Base-by-base conservation (phyloP, 2,888 invertebrate genomes). In the Lutraria lutraria region DNA sequence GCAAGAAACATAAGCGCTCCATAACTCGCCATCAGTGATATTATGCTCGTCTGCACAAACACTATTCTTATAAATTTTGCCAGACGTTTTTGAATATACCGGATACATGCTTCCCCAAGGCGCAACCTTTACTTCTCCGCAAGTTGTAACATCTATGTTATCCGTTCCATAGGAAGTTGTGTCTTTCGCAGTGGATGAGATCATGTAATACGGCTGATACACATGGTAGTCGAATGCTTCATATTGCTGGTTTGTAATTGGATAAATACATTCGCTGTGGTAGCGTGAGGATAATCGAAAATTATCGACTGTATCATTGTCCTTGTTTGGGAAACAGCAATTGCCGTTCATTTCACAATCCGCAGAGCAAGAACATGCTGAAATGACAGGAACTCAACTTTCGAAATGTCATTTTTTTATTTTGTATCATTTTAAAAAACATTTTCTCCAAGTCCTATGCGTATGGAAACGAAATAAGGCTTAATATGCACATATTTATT, bases 301-400 rank as follows among this genome's bases (percentile, higher is more conserved):
- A 63, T n/a, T 63, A 4, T 63, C n/a, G 3, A n/a, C 63, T 0
- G 63, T 52, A 68, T 34, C 34, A 83, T 68, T 52, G 43, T 68
- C 21, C 68, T 52, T 4, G 68, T 68, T 68, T 10, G 83, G 68
- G 52, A 83, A 29, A 52, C 63, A 63, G 43, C 31, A 43, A 34
- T 83, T 83, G 12, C 19, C 29, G 34, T 34, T 25, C 43, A 68
- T 43, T 52, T 63, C 52, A 25, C 52, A 25, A 68, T 68, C 43
- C 34, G 12, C n/a, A 68, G 68, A 31, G 83, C 83, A 83, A 31
- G 83, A 83, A 68, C 83, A 83, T 25, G 43, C 63, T 83, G 63
- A 83, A 63, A 63, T 63, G 25, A 56, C 15, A 56, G 21, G 15
- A 53, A 53, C 15, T 53, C 53, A 12, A 53, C 8, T 12, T 12